Evolutionary conservation across 2,888 invertebrate genomes (phyloP), one percentile per base, ranked within the genome.

Genomic region (Synanthedon tipuliformis): DNA sequence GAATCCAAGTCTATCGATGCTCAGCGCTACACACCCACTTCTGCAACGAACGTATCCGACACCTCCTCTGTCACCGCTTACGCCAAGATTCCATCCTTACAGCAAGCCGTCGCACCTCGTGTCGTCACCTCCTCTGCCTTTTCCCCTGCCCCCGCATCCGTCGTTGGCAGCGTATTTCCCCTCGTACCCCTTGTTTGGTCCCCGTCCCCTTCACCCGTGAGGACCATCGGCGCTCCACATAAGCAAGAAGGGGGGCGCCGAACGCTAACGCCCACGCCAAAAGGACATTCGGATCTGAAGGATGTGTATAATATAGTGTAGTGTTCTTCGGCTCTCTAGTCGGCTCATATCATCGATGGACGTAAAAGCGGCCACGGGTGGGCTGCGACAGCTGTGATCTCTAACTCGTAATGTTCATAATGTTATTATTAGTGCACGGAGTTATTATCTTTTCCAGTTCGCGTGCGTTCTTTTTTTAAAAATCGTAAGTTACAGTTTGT

Each of bases 21-120:
- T 94, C 55, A 91, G 90, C 55, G 91, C 93, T 15, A 90, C 92
- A 48, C 94, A 94, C 77, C 94, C 94, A 10, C 81, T 94, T 23
- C 89, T 96, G 53, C 93, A 95, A 69, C 90, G 95, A 66, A 92
- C 93, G 52, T 97, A 97, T 76, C 96, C 97, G 5, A 96, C 96
- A 51, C 96, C 96, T 15, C 97, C 97, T 12, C 78, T 96, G 55
- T 95, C 95, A 63, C 94, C 96, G 1, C 87, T 96, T 53, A 92
- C 92, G 16, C 89, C 90, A 5, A 89, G 96, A 56, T 97, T 95
- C 83, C 96, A 97, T 81, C 96, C 96, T 1, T 97, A 97, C 74
- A 91, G 92, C 62, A 96, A 96, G 87, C 94, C 95, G 55, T 91
- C 93, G 61, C 89, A 93, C 71, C 73, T 93, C 73, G 90, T 92